phyloP scores from a whole-genome alignment of 2,888 invertebrate genomes.

The Fabriciana adippe region DNA sequence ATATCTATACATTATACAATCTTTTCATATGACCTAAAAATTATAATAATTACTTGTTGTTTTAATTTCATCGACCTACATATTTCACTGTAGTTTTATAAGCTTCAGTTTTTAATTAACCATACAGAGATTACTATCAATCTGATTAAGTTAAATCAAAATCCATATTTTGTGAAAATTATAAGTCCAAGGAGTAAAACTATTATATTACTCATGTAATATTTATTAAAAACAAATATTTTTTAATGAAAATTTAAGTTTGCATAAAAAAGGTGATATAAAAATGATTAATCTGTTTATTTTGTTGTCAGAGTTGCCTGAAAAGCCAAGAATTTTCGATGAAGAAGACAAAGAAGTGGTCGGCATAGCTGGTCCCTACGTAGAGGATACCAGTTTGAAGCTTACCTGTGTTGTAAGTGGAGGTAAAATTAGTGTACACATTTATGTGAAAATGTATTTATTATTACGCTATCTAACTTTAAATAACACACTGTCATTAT shows the following conservation, averaged over 20 bases:
- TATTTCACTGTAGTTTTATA: too few species aligned
- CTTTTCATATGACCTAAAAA: too few species aligned
- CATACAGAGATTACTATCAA: too few species aligned
- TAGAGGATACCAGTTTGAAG: slow-evolving; percentile 86
- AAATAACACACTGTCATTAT: background rate
- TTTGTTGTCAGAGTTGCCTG: slow-evolving; percentile 86
- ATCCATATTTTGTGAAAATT: background rate
- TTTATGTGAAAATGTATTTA: slow-evolving; percentile 10
- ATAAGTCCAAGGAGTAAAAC: too few species aligned
- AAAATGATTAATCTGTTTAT: background rate
- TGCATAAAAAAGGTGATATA: background rate
- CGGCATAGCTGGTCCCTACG: slow-evolving; percentile 87
- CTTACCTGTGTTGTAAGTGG: slow-evolving; percentile 89
- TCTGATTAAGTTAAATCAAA: too few species aligned
- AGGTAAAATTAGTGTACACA: slow-evolving; percentile 78
- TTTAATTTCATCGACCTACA: too few species aligned
- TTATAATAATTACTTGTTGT: too few species aligned
- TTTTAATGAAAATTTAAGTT: background rate
- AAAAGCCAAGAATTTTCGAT: slow-evolving; percentile 87
- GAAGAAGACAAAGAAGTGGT: slow-evolving; percentile 85
- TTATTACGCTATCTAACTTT: background rate
- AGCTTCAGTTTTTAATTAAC: too few species aligned
- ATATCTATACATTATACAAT: background rate
- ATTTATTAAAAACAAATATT: background rate
- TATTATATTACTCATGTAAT: too few species aligned